Base-by-base conservation (phyloP, 2,797 vertebrate genomes). In the Paguma larvata region DNA sequence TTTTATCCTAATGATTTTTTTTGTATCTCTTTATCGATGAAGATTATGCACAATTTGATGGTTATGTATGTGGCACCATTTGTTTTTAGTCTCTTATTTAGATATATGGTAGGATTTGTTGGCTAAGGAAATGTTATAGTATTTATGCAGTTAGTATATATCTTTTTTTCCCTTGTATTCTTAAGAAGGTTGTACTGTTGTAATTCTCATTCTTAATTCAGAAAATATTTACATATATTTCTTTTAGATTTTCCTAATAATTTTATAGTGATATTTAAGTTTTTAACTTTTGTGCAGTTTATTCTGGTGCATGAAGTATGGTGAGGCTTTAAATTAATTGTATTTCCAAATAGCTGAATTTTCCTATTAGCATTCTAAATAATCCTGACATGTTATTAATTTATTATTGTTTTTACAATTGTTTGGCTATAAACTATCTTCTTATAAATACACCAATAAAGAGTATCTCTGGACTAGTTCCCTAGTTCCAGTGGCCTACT, bases 241-340 rank as follows among this genome's bases (percentile, higher is more conserved):
- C 62, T 56, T 92, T 67, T 75, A 92, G 70, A 85, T 68, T 78
- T 77, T 44, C 44, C 51, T 93, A 86, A 65, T 65, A 34, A 59
- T 59, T 78, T 86, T 51, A 46, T 59, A 93, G 62, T 78, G 48
- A 56, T 27, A 78, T 34, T 78, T 56, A 56, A 78, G n/a, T 78
- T 23, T 78, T 78, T 46, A 34, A 56, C 68, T 63, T 44, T 7
- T n/a, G 32, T 67, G 7, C 3, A 68, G 3, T 59, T 86, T 78
- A 85, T 86, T 21, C 68, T 56, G 38, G 19, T 85, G 51, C 44
- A 67, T 30, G 46, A 59, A 48, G 6, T 44, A 56, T 56, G 72
- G 10, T 79, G 41, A 87, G 2, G 41, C 23, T 90, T 56, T 56
- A 65, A 51, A 14, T 77, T 87, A 65, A 59, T 48, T 79, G 32